Conservation (phyloP, 2,888 invertebrate species). For the Uropetala carovei region DNA sequence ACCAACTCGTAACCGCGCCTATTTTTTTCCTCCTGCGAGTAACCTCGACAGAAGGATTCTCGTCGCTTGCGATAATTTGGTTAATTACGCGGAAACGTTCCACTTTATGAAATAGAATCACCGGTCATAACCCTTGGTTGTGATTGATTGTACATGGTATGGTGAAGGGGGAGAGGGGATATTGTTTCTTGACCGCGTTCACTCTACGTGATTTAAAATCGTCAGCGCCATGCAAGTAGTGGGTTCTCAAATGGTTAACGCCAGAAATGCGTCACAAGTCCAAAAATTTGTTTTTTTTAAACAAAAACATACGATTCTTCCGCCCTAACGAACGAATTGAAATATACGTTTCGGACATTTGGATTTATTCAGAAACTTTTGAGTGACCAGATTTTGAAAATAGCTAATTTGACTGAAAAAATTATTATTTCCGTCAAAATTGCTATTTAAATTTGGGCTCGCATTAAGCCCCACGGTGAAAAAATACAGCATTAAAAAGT, state of each 20-base stretch:
- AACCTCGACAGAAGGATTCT: background rate
- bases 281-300: background rate
- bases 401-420: too few species aligned
- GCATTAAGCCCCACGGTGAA: too few species aligned
- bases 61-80: background rate
- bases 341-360: too few species aligned
- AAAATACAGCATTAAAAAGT: too few species aligned
- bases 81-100: conserved; percentile 9
- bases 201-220: background rate
- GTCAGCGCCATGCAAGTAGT: background rate
- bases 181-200: background rate
- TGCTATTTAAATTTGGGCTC: too few species aligned
- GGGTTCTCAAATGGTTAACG: background rate
- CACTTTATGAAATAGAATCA: background rate
- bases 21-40: background rate
- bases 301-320: too few species aligned
- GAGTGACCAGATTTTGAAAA: too few species aligned
- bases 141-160: background rate
- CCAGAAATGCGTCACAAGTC: background rate
- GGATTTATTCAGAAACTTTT: too few species aligned
- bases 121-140: background rate
- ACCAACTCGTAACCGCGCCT: background rate
- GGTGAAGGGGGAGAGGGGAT: background rate
- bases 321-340: too few species aligned
- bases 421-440: too few species aligned